Conservation (phyloP, 2,113 vertebrate species). For the Microtus ochrogaster region DNA sequence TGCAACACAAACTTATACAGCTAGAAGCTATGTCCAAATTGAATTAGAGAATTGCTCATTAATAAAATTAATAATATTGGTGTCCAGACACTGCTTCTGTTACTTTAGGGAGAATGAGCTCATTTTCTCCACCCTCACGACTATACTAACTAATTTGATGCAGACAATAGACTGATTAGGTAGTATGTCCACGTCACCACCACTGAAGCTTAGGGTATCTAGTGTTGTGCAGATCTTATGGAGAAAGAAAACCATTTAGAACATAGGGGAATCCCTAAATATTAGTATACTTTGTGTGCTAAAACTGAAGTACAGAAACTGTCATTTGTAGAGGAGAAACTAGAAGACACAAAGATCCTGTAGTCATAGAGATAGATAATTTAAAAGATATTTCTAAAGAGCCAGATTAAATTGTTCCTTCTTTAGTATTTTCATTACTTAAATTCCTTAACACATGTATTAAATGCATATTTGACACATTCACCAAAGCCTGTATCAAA, state of each 20-base stretch:
- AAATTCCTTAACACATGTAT: not conserved
- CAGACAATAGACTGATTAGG: not conserved
- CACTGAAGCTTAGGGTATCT: not conserved
- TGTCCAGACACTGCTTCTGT: not conserved
- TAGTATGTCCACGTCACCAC: not conserved
- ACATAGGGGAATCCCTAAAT: not conserved
- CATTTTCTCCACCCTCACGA: fast-evolving
- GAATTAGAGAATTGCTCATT: not conserved
- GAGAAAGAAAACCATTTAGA: not conserved
- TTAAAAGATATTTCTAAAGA: not conserved
- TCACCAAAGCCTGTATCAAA: not conserved
- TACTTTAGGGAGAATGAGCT: not conserved
- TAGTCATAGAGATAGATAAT: not conserved
- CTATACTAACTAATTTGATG: not conserved
- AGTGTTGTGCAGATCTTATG: not conserved
- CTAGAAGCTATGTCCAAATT: not conserved
- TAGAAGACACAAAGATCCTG: not conserved
- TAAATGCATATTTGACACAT: not conserved
- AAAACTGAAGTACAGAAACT: not conserved
- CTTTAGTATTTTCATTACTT: not conserved
- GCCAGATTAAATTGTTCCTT: not conserved
- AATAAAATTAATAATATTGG: not conserved
- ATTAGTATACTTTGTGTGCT: not conserved
- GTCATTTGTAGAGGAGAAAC: not conserved
- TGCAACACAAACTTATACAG: not conserved